Evolutionary conservation across 2,113 vertebrate genomes (phyloP).

Genomic region (Charina bottae): DNA sequence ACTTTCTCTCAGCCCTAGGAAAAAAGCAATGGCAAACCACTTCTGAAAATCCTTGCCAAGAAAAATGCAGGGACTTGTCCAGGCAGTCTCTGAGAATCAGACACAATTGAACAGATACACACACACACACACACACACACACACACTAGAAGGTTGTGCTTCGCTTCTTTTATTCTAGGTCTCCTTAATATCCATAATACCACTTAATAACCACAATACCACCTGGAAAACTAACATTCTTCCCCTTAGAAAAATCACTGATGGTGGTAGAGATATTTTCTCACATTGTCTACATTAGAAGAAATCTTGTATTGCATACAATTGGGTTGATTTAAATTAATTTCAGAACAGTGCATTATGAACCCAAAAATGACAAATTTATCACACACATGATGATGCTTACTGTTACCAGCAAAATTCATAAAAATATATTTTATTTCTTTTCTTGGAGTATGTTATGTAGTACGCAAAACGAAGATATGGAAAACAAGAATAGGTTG

Average conservation of each 20-base stretch:
- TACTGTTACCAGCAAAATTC: background rate
- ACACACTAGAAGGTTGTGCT: background rate
- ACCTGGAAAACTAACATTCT: background rate
- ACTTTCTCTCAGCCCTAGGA: too few species aligned
- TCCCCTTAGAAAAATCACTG: background rate
- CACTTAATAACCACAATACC: background rate
- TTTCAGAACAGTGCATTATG: background rate
- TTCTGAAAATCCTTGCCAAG: too few species aligned
- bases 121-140: too few species aligned
- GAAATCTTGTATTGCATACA: background rate
- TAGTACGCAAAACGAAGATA: background rate
- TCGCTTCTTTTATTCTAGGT: background rate
- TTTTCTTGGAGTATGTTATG: background rate
- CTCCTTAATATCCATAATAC: background rate
- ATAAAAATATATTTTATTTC: background rate
- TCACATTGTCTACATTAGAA: background rate
- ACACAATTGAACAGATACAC: too few species aligned
- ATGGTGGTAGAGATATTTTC: background rate
- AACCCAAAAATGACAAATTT: background rate
- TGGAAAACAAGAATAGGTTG: background rate
- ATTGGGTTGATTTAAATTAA: background rate
- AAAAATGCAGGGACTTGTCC: too few species aligned
- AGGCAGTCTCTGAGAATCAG: too few species aligned
- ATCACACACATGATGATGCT: background rate
- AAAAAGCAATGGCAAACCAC: too few species aligned